Evolutionary conservation across 92 coral and sea anemone species (phyloP).

Genomic region (Palythoa grandis): DNA sequence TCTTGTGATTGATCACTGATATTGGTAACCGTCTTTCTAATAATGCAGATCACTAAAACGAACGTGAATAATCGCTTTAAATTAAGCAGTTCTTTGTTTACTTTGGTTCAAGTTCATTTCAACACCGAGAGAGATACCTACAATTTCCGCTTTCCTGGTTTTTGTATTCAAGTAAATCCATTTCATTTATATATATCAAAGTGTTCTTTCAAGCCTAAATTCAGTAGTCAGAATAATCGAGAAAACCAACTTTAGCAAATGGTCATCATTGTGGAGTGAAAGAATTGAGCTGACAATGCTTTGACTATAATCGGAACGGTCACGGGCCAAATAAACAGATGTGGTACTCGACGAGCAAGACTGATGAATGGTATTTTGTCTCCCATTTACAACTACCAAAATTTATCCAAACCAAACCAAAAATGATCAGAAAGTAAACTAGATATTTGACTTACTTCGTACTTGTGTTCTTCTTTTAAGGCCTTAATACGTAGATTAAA

Average conservation of each 20-base stretch:
- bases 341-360: not conserved
- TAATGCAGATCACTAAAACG: too few species aligned
- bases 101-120: too few species aligned
- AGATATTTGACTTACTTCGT: conserved; percentile 63
- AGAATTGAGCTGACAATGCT: not conserved
- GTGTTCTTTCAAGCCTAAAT: too few species aligned
- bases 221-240: not conserved
- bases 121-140: too few species aligned
- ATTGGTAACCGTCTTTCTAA: too few species aligned
- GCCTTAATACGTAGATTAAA: conserved; percentile 80
- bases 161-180: too few species aligned
- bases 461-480: conserved; percentile 74
- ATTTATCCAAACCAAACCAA: not conserved
- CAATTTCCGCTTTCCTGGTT: too few species aligned
- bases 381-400: too few species aligned
- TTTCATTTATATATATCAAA: too few species aligned
- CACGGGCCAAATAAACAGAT: not conserved
- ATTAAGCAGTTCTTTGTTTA: too few species aligned
- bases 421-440: not conserved
- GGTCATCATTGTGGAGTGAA: not conserved
- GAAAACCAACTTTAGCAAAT: not conserved
- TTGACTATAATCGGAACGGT: not conserved
- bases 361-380: not conserved
- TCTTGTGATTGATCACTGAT: too few species aligned
- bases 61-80: too few species aligned